Evolutionary conservation across 1,140 invertebrate genomes (phyloP), one percentile per base, ranked within the genome.

Genomic region (Bicyclus anynana): DNA sequence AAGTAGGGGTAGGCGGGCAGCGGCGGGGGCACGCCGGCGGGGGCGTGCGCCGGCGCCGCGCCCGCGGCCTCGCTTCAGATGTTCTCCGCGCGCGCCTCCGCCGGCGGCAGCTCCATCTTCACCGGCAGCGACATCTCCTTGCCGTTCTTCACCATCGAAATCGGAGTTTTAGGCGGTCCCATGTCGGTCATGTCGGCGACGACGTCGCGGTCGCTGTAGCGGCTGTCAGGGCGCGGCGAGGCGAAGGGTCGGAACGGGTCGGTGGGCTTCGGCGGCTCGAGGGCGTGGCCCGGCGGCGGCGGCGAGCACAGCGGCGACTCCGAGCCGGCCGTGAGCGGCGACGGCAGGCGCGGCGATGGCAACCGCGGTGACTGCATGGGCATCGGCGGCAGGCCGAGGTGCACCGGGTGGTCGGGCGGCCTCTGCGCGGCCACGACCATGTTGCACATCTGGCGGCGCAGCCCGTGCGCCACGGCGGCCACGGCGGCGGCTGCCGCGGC

Each of bases 401-500:
- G 79, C 18, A 72, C 71, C 38, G 80, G 74, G 50, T 87, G 83
- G 47, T 87, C 80, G 12, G 79, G 73, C 9, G 83, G 79, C 7
- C 84, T 72, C 56, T 88, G 84, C 14, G 84, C 84, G 0, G 87
- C 84, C 17, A 86, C 81, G 29, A 85, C 85, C 86, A 89, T 87
- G 56, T 83, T 88, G 84, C 87, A 89, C 80, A 88, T 87, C 66
- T 89, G 87, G 4, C 86, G 84, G 18, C 86, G 84, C 44, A 89
- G 80, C 68, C 91, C 92, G 86, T 93, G 92, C 26, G 93, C 92
- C 58, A 94, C 93, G 29, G 93, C 93, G 13, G 94, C 93, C 50
- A 94, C 93, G 61, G 93, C 93, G n/a, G 92, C 92, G 42, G 92
- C 92, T 58, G 93, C 92, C 16, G 93, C 93, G 5, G 93, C 92